Evolutionary conservation across 2,113 vertebrate genomes (phyloP).

Genomic region (Cololabis saira): DNA sequence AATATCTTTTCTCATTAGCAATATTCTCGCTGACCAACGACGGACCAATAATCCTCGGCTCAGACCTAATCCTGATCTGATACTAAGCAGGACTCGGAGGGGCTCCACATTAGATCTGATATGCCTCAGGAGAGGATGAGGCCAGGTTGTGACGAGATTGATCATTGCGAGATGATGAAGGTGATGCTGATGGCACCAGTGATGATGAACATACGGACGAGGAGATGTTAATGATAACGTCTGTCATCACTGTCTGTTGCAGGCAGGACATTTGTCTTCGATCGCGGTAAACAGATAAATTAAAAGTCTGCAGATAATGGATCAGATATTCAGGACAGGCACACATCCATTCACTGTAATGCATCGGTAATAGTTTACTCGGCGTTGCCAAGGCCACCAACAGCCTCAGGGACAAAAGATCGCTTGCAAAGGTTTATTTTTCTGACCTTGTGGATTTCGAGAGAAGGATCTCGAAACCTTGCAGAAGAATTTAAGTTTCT

Average conservation of each 20-base stretch:
- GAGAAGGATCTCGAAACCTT: not conserved
- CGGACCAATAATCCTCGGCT: conserved; percentile 65
- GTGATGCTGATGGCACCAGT: conserved; percentile 17
- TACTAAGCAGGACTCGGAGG: conserved; percentile 28
- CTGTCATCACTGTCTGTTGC: conserved; percentile 10
- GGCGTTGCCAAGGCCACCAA: conserved; percentile 16
- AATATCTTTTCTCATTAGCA: conserved; percentile 4
- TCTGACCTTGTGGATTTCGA: conserved; percentile 9
- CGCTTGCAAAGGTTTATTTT: conserved; percentile 38
- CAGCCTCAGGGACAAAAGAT: conserved; percentile 43
- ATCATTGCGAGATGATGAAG: conserved; percentile 37
- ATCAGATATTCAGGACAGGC: conserved; percentile 30
- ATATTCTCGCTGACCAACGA: conserved; percentile 38
- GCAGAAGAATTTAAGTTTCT: not conserved
- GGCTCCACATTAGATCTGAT: conserved; percentile 44
- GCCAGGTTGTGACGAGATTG: conserved; percentile 23
- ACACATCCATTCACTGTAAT: conserved; percentile 18
- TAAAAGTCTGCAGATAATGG: conserved; percentile 13
- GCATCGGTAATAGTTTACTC: conserved; percentile 41
- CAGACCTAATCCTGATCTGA: conserved; percentile 54
- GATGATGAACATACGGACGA: conserved; percentile 39
- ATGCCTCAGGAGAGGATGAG: conserved; percentile 33
- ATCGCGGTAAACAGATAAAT: conserved; percentile 43
- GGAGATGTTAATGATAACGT: conserved; percentile 19
- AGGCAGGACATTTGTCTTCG: conserved; percentile 18